Base-by-base conservation (phyloP, 2,888 invertebrate genomes). In the Nymphalis urticae region DNA sequence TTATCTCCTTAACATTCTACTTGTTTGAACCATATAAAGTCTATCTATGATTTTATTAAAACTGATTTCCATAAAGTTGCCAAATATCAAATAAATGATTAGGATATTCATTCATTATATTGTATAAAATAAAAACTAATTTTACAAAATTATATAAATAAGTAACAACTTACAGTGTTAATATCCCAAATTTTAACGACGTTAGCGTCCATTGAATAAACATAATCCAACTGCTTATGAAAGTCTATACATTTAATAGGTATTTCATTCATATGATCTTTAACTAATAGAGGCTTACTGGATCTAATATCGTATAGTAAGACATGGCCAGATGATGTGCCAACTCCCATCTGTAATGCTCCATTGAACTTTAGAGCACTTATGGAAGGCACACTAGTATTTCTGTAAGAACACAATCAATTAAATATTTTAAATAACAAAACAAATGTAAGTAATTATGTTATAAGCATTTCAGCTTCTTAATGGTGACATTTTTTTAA, bases 241-340 rank as follows among this genome's bases (percentile, higher is more conserved):
- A 98, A 99, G 56, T 96, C 96, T 66, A 99, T 92, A 80, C 95
- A 94, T 83, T 96, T 97, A 64, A 99, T 98, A 0, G 99, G 98
- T 62, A 97, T 92, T 70, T 96, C 97, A 85, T 98, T 98, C 93
- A 97, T 96, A 82, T 99, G 99, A 88, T 99, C 99, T 86, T 99
- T 99, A 0, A 98, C 93, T 56, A 96, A 87, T 58, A 97, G 93
- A 0, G 99, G 99, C 81, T 96, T 97, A 76, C 95, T 95, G 8
- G 98, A 96, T 73, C 99, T 95, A 73, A 99, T 95, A 85, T 99
- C 99, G 85, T 98, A 99, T 0, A 99, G 85, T 13, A 99, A 90
- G 48, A 98, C 95, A 92, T 99, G 98, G 0, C 99, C 99, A 24
- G 97, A 97, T 7, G 96, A 95, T 50, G 98, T 98, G 16, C 99